Conservation (phyloP, 2,888 invertebrate genomes). For the Habroteleia sp. region DNA sequence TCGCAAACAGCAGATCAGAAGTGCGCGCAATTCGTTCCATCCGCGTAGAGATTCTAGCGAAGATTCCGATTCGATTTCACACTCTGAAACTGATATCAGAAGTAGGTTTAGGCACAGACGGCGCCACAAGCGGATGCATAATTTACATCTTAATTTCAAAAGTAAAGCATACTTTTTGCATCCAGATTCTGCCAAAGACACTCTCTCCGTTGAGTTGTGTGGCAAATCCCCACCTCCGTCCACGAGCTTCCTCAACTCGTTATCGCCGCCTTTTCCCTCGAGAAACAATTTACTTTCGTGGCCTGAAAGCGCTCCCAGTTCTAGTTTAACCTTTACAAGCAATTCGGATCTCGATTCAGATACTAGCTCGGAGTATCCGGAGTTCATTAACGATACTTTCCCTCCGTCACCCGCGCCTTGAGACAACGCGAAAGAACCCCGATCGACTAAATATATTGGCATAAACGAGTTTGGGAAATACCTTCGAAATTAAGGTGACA, state of each 20-base stretch:
- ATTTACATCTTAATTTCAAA: slow-evolving; percentile 80
- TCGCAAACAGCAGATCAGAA: slow-evolving; percentile 72
- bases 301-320: slow-evolving; percentile 79
- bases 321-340: slow-evolving; percentile 79
- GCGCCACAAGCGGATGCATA: slow-evolving; percentile 76
- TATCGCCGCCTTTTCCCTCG: slow-evolving; percentile 82
- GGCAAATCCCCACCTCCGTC: slow-evolving; percentile 83
- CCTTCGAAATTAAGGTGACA: too few relatives aligned
- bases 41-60: slow-evolving; percentile 77
- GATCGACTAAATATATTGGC: too few relatives aligned
- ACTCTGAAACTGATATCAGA: slow-evolving; percentile 83
- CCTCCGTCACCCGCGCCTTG: slow-evolving; percentile 79
- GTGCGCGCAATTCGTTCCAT: slow-evolving; percentile 76
- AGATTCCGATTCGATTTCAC: slow-evolving; percentile 81
- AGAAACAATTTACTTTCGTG: slow-evolving; percentile 75
- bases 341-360: slow-evolving; percentile 80
- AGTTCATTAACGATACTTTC: slow-evolving; percentile 79
- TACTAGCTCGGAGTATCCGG: slow-evolving; percentile 80
- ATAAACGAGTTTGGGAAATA: too few relatives aligned
- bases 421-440: slow-evolving; percentile 16
- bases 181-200: slow-evolving; percentile 74
- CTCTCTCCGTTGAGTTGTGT: slow-evolving; percentile 73
- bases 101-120: slow-evolving; percentile 75
- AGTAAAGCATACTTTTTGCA: slow-evolving; percentile 78
- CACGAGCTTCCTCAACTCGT: slow-evolving; percentile 82